A percentile compares a stretch with the other conserved stretches of the same genome.
Evolutionary conservation across 2,113 vertebrate genomes (phyloP).

Genomic region (Acanthisitta chloris): DNA sequence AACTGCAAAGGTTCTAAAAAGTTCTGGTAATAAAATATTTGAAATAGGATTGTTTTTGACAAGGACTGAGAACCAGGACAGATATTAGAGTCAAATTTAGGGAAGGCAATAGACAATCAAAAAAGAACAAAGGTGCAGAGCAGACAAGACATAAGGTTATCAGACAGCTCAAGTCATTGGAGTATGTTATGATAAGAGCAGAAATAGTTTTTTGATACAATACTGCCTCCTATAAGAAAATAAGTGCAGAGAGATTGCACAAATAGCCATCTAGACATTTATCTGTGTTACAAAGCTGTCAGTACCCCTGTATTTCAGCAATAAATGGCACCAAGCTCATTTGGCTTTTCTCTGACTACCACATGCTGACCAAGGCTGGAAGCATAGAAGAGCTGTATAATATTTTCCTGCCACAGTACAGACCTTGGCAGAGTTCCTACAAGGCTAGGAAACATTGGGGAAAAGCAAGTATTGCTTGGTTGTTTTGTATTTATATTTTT

Average conservation of each 20-base stretch:
- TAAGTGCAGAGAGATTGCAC: background rate
- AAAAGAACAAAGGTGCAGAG: background rate
- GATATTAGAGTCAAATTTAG: background rate
- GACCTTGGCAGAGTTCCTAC: background rate
- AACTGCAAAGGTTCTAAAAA: rapidly evolving
- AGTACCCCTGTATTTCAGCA: background rate
- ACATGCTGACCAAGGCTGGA: background rate
- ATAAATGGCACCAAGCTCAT: background rate
- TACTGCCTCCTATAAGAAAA: background rate
- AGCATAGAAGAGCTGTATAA: background rate
- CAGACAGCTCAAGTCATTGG: background rate
- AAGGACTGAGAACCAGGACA: background rate
- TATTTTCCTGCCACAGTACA: background rate
- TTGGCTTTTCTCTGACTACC: background rate
- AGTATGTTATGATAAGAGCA: background rate
- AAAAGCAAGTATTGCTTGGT: background rate
- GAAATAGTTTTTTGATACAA: background rate
- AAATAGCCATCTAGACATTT: background rate
- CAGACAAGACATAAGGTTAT: background rate
- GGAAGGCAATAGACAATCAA: background rate
- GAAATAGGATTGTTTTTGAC: background rate
- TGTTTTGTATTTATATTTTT: background rate
- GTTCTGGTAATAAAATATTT: background rate
- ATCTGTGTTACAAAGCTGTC: background rate
- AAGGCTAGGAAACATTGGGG: rapidly evolving